phyloP scores from a whole-genome alignment of 2,113 vertebrate species.

The Argyrosomus japonicus region DNA sequence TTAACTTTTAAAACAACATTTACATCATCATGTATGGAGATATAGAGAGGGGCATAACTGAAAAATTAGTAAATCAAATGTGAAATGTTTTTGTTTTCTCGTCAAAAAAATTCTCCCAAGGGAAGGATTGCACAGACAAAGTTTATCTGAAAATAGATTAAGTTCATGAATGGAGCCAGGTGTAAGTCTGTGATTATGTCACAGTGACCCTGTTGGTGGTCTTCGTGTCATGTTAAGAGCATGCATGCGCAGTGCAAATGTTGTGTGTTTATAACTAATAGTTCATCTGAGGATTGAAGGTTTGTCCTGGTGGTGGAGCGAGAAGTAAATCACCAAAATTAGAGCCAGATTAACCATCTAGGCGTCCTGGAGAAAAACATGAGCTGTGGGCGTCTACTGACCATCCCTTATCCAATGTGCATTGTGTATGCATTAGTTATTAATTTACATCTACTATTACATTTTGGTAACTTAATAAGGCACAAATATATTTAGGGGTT shows the following conservation, averaged over 20 bases:
- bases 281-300: constrained; percentile 1
- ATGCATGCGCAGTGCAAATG: not conserved
- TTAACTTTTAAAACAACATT: not conserved
- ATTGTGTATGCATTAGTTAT: not conserved
- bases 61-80: not conserved
- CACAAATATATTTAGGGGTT: not conserved
- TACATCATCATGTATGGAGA: not conserved
- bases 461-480: not conserved
- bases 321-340: not conserved
- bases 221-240: not conserved
- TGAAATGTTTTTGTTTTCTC: not conserved
- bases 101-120: not conserved
- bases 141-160: not conserved
- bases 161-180: not conserved
- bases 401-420: not conserved
- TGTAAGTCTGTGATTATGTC: not conserved
- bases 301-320: constrained; percentile 12
- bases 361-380: not conserved
- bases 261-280: not conserved
- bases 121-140: not conserved
- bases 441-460: not conserved
- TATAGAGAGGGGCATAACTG: not conserved
- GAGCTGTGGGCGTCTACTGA: not conserved
- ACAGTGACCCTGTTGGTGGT: not conserved
- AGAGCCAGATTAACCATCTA: not conserved